Evolutionary conservation across 2,888 invertebrate species (phyloP), one percentile per base, ranked within the genome.

Genomic region (Poecilus cupreus): DNA sequence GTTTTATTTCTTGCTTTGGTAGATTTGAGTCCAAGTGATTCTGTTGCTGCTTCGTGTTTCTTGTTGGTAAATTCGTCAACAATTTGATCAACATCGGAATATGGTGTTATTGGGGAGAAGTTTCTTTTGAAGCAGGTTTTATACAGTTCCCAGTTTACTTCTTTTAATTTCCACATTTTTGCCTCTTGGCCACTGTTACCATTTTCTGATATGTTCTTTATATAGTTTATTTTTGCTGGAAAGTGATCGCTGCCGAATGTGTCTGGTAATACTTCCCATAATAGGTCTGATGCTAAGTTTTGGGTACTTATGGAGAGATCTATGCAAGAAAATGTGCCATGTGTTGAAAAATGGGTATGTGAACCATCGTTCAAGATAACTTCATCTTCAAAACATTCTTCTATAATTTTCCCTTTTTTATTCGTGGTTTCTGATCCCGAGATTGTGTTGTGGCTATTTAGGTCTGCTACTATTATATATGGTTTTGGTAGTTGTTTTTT

Each of bases 211-310:
- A 39, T 39, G 10, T 84, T 82, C 2, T 39, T 39, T 3, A 39
- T 39, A n/a, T 39, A n/a, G 10, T 39, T 8, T 39, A 39, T 39
- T 39, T 18, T 77, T 20, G 6, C 82, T 0, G 84, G 84, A 24
- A 82, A 84, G 16, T 84, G 84, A 32, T 85, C 84, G 10, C 82
- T 84, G n/a, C 82, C 80, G 24, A 83, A 81, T 10, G 74, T n/a
- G 0, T 84, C 75, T 0, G 60, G 22, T 0, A 64, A 0, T 3
- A 54, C 74, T 13, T 80, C 11, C 83, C 81, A 83, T 5, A 80
- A 37, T 0, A 83, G 49, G 11, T 39, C 39, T 39, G 39, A 5
- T 2, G 83, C 75, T 2, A 84, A 60, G 0, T 26, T 37, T 1
- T 78, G 13, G 10, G 68, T 82, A 8, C 82, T 78, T 0, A 85